Base-by-base conservation (phyloP, 1,140 invertebrate species). In the Gryllus bimaculatus region DNA sequence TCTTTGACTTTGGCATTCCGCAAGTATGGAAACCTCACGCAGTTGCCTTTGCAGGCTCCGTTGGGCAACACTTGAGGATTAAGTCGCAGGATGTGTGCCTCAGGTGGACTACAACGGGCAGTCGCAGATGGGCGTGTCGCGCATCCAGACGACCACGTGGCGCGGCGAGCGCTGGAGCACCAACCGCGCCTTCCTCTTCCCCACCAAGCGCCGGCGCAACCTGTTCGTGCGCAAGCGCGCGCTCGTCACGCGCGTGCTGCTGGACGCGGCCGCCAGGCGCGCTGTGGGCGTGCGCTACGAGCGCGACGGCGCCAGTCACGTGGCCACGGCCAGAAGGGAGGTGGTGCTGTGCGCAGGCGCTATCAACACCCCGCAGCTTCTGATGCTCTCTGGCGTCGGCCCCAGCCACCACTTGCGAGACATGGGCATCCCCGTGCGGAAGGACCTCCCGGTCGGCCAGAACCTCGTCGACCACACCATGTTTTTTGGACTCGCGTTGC, bases 361-460 rank as follows among this genome's bases (percentile, higher is more conserved):
- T 0, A 89, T 99, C 0, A 96, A 96, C 84, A 95, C 95, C 0
- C 94, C 97, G 0, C 96, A 98, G 82, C 82, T 99, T 0, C 85
- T 99, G 7, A 96, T 98, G 94, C 85, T 98, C 0, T 96, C 95
- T 7, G 97, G 96, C 0, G 90, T 98, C 5, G 96, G 96, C 0
- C 95, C 96, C 0, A 88, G 89, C 48, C 90, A 92, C 74, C 91
- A 97, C 82, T 84, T 98, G 39, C 85, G 87, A 5, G 89, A 92
- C 82, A 89, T 91, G 79, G 88, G 84, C 78, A 87, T 83, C 78
- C 86, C 82, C 80, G 84, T 83, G 77, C 83, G 85, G 18, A 80
- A 81, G 49, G 81, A 82, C 49, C 3, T 89, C 8, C 87, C 87
- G 0, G 89, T 90, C 4, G 96, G 96, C 0, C 87, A 93, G 77